Evolutionary conservation across 2,888 invertebrate species (phyloP).

Genomic region (Cristatella mucedo): DNA sequence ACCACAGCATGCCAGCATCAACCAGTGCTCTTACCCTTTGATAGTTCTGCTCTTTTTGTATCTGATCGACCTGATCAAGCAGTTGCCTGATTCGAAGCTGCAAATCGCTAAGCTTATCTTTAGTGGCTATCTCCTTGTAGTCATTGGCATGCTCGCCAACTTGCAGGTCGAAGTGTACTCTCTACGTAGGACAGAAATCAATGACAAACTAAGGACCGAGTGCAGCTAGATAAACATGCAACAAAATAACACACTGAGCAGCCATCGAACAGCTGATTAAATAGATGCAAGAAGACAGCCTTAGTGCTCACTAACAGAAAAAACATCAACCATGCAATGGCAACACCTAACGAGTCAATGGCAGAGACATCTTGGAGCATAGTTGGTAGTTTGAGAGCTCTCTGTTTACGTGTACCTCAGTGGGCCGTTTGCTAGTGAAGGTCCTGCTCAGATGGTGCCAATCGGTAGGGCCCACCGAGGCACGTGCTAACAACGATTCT

Average conservation of each 20-base stretch:
- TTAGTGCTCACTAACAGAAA: neutral
- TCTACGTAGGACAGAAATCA: constrained; percentile 39
- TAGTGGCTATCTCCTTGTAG: constrained; percentile 89
- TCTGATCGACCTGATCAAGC: constrained; percentile 92
- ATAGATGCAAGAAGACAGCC: neutral
- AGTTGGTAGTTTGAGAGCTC: no score
- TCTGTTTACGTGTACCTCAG: no score
- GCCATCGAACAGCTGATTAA: neutral
- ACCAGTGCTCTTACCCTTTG: constrained; percentile 58
- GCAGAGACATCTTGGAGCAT: no score
- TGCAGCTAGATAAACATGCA: neutral
- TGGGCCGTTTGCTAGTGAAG: no score
- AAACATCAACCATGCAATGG: no score
- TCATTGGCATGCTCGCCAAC: constrained; percentile 96
- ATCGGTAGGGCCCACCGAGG: no score
- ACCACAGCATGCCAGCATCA: neutral
- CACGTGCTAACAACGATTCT: no score
- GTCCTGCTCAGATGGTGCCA: no score
- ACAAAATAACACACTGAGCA: neutral
- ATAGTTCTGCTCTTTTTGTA: constrained; percentile 98
- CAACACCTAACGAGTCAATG: no score
- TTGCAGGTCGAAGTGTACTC: constrained; percentile 90
- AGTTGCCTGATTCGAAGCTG: constrained; percentile 85
- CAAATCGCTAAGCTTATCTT: constrained; percentile 85
- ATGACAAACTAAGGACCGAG: constrained; percentile 8